Evolutionary conservation across 2,888 invertebrate species (phyloP).

Genomic region (Eutolmus rufibarbis): DNA sequence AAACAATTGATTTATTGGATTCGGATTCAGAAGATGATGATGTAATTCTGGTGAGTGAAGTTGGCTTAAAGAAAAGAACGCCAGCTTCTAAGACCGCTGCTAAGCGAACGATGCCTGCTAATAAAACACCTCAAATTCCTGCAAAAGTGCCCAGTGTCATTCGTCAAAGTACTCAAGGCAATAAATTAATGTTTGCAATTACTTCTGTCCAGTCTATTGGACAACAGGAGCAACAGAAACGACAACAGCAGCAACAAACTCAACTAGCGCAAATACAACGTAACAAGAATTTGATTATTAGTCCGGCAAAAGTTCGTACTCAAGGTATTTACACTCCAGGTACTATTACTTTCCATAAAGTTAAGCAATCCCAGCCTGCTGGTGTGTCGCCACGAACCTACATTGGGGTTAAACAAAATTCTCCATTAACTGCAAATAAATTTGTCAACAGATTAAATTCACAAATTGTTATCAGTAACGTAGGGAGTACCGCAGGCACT

Average conservation of each 20-base stretch:
- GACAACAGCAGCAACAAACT: not conserved
- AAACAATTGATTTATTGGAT: constrained; percentile 24
- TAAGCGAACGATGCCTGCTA: not conserved
- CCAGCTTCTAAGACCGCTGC: not conserved
- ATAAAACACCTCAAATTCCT: not conserved
- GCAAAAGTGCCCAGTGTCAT: not conserved
- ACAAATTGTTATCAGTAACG: not conserved
- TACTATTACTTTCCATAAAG: not conserved
- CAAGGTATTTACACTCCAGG: not conserved
- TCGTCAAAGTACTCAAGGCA: not conserved
- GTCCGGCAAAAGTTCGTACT: not conserved
- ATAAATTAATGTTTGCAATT: constrained; percentile 26
- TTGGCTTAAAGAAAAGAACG: constrained; percentile 4
- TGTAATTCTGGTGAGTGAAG: constrained; percentile 11
- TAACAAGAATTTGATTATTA: not conserved
- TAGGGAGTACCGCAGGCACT: not conserved
- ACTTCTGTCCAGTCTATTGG: constrained; percentile 18
- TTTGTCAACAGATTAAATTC: not conserved
- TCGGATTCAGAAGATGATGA: constrained; percentile 35
- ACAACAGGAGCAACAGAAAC: not conserved
- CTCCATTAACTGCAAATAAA: not conserved
- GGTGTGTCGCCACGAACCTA: not conserved
- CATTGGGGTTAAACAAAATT: not conserved
- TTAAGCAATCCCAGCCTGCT: not conserved
- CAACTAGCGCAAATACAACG: not conserved